Conservation (phyloP, 2,888 invertebrate species). For the Galerucella nymphaeae region DNA sequence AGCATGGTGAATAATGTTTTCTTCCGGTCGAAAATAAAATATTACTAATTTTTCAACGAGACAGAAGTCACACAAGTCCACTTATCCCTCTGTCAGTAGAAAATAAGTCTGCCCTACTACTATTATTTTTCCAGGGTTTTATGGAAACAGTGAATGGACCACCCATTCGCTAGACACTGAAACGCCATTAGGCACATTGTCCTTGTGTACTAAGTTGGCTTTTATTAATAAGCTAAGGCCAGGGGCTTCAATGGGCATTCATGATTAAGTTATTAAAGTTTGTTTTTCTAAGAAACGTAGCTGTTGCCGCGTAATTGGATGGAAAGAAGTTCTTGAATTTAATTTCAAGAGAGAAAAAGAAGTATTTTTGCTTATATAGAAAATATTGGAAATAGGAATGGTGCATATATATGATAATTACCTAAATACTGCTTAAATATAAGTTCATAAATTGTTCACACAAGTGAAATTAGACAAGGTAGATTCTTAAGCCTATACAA, state of each 20-base stretch:
- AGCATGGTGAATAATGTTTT: slow-evolving; percentile 23
- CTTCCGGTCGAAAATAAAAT: slow-evolving; percentile 11
- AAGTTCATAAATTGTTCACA: too few species aligned
- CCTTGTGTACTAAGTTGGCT: slow-evolving; percentile 11
- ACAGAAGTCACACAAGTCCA: slow-evolving; percentile 34
- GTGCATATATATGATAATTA: too few species aligned
- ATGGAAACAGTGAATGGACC: slow-evolving; percentile 30
- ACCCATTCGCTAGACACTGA: slow-evolving; percentile 31
- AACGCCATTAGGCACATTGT: slow-evolving; percentile 31
- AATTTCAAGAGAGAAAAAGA: too few species aligned
- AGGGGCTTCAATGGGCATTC: not conserved
- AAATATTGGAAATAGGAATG: too few species aligned
- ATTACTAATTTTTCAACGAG: slow-evolving; percentile 25
- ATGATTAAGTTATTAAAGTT: not conserved
- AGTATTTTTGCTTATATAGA: too few species aligned
- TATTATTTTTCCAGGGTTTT: slow-evolving; percentile 29
- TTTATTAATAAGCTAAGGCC: slow-evolving; percentile 18
- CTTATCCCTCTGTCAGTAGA: slow-evolving; percentile 21
- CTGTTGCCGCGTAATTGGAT: too few species aligned
- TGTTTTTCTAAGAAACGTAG: too few species aligned
- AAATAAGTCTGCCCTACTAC: slow-evolving; percentile 25
- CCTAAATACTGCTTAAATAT: too few species aligned
- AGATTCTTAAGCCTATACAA: too few species aligned
- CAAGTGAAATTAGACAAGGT: too few species aligned
- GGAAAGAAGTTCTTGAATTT: too few species aligned